Percentiles rank a stretch among this genome's conserved stretches.
These are phyloP conservation scores for Muscicapa striata DNA, from an alignment of 2,797 vertebrate genomes.

Conservation along the genomic window DNA sequence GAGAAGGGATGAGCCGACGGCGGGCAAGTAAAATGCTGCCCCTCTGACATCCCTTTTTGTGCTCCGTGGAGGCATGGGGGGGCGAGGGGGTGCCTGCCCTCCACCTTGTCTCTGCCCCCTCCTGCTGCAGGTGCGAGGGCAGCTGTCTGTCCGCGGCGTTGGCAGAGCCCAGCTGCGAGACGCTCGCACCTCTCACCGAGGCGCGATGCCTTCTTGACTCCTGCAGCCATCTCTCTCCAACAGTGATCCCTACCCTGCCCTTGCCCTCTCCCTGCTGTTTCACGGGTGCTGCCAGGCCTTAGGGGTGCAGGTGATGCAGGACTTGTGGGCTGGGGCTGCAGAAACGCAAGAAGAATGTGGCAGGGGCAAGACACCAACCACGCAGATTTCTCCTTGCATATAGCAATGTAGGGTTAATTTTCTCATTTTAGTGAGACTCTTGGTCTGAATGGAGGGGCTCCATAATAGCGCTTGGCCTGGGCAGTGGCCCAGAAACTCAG, in stretches of 20 bases:
- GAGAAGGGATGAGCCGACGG: not conserved
- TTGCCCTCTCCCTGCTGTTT: not conserved
- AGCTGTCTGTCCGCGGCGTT: not conserved
- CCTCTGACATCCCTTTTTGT: not conserved
- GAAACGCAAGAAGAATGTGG: not conserved
- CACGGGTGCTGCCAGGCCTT: not conserved
- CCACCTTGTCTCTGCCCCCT: not conserved
- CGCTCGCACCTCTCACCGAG: accelerated
- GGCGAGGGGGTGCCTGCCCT: not conserved
- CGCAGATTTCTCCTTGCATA: not conserved
- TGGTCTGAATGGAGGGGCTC: not conserved
- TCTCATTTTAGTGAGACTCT: not conserved
- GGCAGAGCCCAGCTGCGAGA: not conserved
- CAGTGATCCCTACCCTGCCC: not conserved
- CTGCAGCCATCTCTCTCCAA: not conserved
- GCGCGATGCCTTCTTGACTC: not conserved
- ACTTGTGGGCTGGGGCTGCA: not conserved
- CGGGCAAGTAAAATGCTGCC: not conserved
- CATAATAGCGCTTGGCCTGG: not conserved
- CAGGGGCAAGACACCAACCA: not conserved
- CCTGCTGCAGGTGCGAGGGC: not conserved
- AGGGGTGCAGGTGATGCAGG: not conserved
- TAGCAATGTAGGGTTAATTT: not conserved
- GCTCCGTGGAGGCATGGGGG: not conserved
- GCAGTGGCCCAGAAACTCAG: not conserved